These are phyloP conservation scores for Cinclus mexicanus DNA, from an alignment of 2,113 vertebrate species.

Conservation along the genomic window DNA sequence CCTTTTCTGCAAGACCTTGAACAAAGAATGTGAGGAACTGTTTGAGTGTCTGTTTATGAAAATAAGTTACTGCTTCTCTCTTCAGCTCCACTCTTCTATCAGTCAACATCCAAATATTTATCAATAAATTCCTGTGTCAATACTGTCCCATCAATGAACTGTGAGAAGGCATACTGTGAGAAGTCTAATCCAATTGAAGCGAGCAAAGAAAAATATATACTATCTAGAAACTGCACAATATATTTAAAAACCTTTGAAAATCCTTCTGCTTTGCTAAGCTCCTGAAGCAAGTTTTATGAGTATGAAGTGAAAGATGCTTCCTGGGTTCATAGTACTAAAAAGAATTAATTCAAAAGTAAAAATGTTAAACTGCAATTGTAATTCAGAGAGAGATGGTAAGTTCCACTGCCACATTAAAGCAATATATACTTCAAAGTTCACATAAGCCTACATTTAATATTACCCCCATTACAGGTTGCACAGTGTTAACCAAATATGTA, in stretches of 20 bases:
- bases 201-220: neutral
- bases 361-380: neutral
- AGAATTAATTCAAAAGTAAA: neutral
- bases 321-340: neutral
- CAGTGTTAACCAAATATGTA: neutral
- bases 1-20: neutral
- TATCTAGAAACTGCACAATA: rapidly evolving
- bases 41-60: neutral
- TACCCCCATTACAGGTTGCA: neutral
- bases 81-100: neutral
- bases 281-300: neutral
- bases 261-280: neutral
- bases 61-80: neutral
- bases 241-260: neutral
- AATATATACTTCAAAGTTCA: neutral
- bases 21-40: neutral
- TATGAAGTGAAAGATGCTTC: neutral
- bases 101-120: neutral
- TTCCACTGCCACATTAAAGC: neutral
- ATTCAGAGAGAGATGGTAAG: neutral
- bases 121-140: neutral
- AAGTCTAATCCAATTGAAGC: neutral
- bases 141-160: neutral
- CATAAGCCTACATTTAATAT: neutral
- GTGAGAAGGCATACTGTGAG: neutral